A percentile compares a stretch with the other conserved stretches of the same genome.
Conservation (phyloP, 1,140 invertebrate species). For the Drosophila simulans region DNA sequence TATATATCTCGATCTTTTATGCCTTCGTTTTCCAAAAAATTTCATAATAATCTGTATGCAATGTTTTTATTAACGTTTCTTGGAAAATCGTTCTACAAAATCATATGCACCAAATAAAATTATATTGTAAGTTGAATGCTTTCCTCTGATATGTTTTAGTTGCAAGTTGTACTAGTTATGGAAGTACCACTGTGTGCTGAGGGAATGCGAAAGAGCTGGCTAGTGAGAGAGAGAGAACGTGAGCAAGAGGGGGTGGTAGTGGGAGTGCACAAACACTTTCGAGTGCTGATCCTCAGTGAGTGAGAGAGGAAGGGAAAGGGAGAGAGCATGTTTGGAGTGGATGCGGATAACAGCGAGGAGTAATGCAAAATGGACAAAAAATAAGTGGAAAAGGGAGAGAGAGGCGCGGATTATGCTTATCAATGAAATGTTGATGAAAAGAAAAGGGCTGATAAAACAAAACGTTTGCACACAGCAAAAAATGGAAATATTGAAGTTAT, state of each 20-base stretch:
- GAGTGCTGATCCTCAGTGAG: constrained; percentile 20
- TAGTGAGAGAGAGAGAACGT: neutral
- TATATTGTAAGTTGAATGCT: too few relatives aligned
- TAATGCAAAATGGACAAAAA: neutral
- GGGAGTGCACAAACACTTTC: constrained; percentile 21
- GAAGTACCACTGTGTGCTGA: neutral
- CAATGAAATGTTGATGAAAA: constrained; percentile 18
- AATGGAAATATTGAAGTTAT: neutral
- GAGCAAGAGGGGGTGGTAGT: constrained; percentile 3
- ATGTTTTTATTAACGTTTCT: too few relatives aligned
- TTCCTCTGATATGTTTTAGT: neutral
- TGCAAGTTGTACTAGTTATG: neutral
- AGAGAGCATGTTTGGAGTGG: constrained; percentile 3
- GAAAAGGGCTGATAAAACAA: constrained; percentile 2
- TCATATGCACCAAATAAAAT: too few relatives aligned
- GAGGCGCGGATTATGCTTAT: constrained; percentile 26
- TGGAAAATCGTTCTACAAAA: too few relatives aligned
- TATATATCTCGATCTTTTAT: too few relatives aligned
- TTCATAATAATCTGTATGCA: neutral
- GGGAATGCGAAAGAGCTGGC: constrained; percentile 6
- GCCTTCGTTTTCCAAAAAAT: neutral
- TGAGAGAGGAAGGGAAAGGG: neutral
- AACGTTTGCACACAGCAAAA: neutral
- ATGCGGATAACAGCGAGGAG: constrained; percentile 7
- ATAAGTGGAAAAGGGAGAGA: neutral